Base-by-base conservation (phyloP, 2,888 invertebrate species). In the Lutraria lutraria region DNA sequence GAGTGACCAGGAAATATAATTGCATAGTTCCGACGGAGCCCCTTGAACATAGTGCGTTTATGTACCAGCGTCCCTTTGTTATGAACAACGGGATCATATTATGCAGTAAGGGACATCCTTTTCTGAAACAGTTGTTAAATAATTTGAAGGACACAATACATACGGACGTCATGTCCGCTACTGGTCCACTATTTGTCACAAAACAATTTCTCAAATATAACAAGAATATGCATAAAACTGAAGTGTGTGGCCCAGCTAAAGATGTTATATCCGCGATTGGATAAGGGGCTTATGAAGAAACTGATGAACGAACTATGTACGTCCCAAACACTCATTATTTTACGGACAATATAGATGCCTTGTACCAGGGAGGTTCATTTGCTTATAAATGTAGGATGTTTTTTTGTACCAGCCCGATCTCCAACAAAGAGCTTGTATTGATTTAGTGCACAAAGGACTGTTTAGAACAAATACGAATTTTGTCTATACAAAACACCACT, bases 11-110 rank as follows among this genome's bases (percentile, higher is more conserved):
- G 13, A 93, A 93, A 87, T 94, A 94, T 86, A 80, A 90, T 0
- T 94, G 95, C 83, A 93, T 94, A 29, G 84, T 95, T 54, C 94
- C 93, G 3, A 93, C 94, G 68, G 94, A 94, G 88, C 95, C 94
- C 12, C 93, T 91, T 56, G 94, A 92, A 31, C 94, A 95, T 83
- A 91, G 94, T 10, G 89, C 92, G 52, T 56, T 94, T 34, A 91
- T 93, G 85, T 90, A 92, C 21, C 91, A 93, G 72, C 60, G 34
- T 60, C 52, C 93, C 54, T 89, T 91, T 19, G 87, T 95, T 13
- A 89, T 94, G 16, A 94, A 92, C 83, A 94, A 94, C 88, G 93
- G 94, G 16, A 83, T 95, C 16, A 94, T 95, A 86, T 93, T 92
- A 0, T 94, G 94, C 63, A 87, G 91, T 8, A 84, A 90, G 60